Conservation (phyloP, 1,140 invertebrate genomes). For the Aphaenogaster ashmeadi region DNA sequence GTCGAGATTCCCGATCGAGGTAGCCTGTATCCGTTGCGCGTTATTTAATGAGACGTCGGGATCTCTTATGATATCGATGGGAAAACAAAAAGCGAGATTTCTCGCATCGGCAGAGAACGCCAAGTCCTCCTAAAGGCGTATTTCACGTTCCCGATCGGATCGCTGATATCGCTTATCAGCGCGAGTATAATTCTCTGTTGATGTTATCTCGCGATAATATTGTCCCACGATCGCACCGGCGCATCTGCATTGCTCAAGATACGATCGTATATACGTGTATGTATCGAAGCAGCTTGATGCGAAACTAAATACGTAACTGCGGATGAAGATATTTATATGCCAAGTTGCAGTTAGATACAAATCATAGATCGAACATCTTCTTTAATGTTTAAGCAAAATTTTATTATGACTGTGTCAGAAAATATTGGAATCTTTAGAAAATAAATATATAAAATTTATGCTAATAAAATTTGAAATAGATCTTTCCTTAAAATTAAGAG, state of each 20-base stretch:
- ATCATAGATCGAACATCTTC: not conserved
- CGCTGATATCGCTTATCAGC: constrained; percentile 34
- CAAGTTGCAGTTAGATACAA: not conserved
- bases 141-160: not conserved
- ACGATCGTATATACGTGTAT: not conserved
- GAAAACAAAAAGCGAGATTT: not conserved
- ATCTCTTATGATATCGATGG: constrained; percentile 12
- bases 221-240: constrained; percentile 33
- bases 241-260: constrained; percentile 25
- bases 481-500: not conserved
- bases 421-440: not conserved
- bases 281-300: not conserved
- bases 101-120: not conserved
- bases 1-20: not conserved
- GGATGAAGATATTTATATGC: not conserved
- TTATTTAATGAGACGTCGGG: constrained; percentile 57
- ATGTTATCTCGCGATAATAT: constrained; percentile 50
- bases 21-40: not conserved
- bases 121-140: not conserved
- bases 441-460: not conserved
- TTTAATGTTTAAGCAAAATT: not conserved
- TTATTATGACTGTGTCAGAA: not conserved
- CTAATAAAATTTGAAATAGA: not conserved
- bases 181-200: constrained; percentile 14
- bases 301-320: not conserved